phyloP scores from a whole-genome alignment of 2,888 invertebrate genomes.

The Acholoe squamosa region DNA sequence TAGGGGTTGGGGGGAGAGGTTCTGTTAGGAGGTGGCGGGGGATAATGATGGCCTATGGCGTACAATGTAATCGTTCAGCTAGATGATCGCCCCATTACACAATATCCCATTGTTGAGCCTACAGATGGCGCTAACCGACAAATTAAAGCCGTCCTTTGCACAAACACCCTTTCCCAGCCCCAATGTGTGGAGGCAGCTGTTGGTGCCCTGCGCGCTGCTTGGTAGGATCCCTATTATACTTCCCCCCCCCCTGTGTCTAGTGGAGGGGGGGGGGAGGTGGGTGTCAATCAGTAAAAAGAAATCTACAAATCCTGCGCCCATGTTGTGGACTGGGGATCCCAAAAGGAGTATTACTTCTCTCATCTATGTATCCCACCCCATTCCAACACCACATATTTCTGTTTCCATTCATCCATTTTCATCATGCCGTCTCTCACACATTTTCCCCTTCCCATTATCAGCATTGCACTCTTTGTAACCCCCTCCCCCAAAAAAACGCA shows the following conservation, averaged over 20 bases:
- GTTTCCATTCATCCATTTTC: no score
- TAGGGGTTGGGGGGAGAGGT: not conserved
- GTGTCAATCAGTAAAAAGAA: not conserved
- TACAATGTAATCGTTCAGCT: slow-evolving; percentile 10
- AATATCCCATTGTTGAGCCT: not conserved
- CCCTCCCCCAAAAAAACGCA: not conserved
- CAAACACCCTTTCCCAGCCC: not conserved
- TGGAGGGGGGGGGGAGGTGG: not conserved
- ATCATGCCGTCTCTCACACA: no score
- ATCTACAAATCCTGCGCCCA: not conserved
- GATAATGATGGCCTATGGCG: not conserved
- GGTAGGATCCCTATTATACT: not conserved
- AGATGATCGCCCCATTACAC: slow-evolving; percentile 4
- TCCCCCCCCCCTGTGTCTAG: not conserved
- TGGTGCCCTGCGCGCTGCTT: not conserved
- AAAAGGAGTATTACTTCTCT: no score
- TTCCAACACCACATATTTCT: no score
- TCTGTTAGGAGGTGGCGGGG: not conserved
- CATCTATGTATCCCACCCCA: no score
- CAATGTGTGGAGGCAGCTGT: not conserved
- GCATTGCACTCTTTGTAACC: not conserved
- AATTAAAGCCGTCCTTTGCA: not conserved
- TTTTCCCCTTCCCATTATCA: no score
- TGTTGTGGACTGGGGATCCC: no score
- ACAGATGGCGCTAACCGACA: not conserved